These are phyloP conservation scores for Dendronephthya gigantea DNA, from an alignment of 64 coral and sea anemone genomes.

Conservation along the genomic window DNA sequence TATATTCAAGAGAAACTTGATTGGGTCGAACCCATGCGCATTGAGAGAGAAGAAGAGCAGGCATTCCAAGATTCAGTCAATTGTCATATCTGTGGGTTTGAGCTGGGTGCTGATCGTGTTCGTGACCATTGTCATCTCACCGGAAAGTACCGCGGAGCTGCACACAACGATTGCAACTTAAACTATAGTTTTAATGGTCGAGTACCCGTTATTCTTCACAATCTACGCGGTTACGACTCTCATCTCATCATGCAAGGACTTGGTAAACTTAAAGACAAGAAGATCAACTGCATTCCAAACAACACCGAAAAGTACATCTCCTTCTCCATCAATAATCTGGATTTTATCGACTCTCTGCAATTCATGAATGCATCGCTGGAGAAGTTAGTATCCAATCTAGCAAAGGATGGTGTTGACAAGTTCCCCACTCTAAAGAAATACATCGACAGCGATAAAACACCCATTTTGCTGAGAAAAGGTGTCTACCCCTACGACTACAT, in stretches of 20 bases:
- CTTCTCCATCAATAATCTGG: too few species aligned
- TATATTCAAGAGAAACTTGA: slow-evolving; percentile 5
- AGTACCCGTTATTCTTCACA: slow-evolving; percentile 38
- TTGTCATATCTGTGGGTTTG: slow-evolving; percentile 46
- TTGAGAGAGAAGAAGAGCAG: too few species aligned
- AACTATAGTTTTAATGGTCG: slow-evolving; percentile 17
- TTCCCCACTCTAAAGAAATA: neutral
- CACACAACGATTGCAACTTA: slow-evolving; percentile 30
- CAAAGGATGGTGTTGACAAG: neutral
- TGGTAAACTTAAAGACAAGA: neutral
- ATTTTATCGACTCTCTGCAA: too few species aligned
- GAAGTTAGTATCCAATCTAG: neutral
- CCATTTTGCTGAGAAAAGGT: neutral
- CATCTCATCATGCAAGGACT: slow-evolving; percentile 11
- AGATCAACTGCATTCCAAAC: neutral
- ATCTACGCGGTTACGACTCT: too few species aligned
- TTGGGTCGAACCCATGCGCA: slow-evolving; percentile 29
- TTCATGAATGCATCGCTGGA: slow-evolving; percentile 1
- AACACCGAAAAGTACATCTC: neutral
- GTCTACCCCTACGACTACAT: neutral
- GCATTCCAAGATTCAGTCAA: neutral
- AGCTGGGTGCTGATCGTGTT: neutral
- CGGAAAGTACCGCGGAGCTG: slow-evolving; percentile 38
- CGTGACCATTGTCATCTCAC: slow-evolving; percentile 1
- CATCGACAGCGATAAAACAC: neutral